Evolutionary conservation across 1,140 invertebrate species (phyloP), one percentile per base, ranked within the genome.

Genomic region (Drosophila parvula): DNA sequence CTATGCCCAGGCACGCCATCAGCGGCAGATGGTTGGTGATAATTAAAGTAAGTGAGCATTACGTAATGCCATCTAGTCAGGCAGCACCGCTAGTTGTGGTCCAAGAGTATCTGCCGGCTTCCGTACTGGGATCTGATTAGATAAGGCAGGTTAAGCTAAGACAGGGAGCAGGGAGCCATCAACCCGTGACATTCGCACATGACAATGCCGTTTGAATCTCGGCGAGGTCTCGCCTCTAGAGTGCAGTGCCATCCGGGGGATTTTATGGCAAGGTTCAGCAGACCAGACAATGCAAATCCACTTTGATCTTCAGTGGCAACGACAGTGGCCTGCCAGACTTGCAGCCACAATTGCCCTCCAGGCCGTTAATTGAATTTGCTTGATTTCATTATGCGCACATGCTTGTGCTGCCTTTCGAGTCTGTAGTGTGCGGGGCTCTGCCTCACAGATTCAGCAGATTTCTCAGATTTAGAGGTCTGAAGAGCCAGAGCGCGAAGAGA

Each of bases 321-420:
- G 40, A 48, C 43, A n/a, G 57, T 8, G 5, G 50, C 12, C 47
- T 16, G 57, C 55, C 51, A 28, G 50, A 43, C 58, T 62, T 57
- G 57, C 60, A 62, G 67, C 47, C 67, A 69, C 62, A 82, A 78
- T 69, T 73, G 69, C 62, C 60, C 30, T 61, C 62, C 45, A 34
- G 44, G 30, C 43, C 67, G 65, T 88, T 73, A 88, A 86, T 83
- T 79, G 71, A 86, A 86, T 86, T 69, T 67, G 65, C 79, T 83
- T 88, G 70, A 86, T 86, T 86, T 88, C 48, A 86, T 86, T 67
- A 79, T 73, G 75, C 28, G 51, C 44, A 56, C 34, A 59, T 48
- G 50, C 28, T 36, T 43, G 50, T 32, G 40, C 41, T 32, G 30
- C 38, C n/a, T n/a, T n/a, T 18, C 27, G 56, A 48, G n/a, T 47